Conservation (phyloP, 1,140 invertebrate genomes). For the Spodoptera litura region DNA sequence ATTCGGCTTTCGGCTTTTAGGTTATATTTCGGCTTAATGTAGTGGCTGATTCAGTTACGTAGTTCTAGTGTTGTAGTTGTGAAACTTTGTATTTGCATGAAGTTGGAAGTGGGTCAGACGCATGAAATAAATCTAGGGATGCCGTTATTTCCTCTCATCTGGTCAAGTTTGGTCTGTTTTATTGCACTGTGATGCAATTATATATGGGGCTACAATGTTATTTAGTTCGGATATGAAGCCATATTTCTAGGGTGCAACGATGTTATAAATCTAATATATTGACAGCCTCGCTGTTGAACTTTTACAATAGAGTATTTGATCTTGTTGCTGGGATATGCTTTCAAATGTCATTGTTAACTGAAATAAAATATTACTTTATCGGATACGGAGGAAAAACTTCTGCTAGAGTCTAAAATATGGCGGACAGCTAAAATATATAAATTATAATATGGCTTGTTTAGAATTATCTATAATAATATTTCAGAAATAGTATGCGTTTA, state of each 20-base stretch:
- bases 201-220: conserved; percentile 1
- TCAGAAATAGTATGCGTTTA: no score
- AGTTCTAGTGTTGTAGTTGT: conserved; percentile 20
- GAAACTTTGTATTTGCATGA: conserved; percentile 9
- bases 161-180: conserved; percentile 22
- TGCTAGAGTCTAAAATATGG: no score
- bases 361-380: no score
- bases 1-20: conserved; percentile 1
- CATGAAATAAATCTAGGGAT: conserved; percentile 1
- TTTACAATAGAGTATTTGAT: background rate
- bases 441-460: no score
- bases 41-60: conserved; percentile 25
- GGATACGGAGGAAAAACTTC: no score
- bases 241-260: background rate
- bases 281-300: background rate
- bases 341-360: no score
- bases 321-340: no score
- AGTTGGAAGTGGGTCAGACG: conserved; percentile 17
- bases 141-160: conserved; percentile 6
- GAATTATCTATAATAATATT: no score
- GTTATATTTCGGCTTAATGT: conserved; percentile 6
- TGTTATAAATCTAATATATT: conserved; percentile 16
- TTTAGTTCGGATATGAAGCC: conserved; percentile 8
- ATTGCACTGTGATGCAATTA: conserved; percentile 17
- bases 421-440: no score